phyloP scores from a whole-genome alignment of 2,113 vertebrate genomes.

The Pygathrix nemaeus region DNA sequence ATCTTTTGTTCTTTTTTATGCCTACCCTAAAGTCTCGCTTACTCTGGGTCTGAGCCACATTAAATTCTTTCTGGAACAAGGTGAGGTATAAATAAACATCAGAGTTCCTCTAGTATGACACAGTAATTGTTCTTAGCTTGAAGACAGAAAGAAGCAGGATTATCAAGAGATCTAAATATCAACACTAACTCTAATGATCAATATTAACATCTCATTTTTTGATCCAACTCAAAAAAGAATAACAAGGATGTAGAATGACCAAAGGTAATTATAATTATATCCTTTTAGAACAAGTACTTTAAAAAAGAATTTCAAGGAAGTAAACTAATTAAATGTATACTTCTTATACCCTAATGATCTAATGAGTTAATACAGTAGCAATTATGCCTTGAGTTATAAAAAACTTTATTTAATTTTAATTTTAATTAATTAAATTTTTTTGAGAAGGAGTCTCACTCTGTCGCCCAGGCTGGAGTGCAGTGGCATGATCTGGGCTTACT shows the following conservation, averaged over 20 bases:
- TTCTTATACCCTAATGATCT: not conserved
- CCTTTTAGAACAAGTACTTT: not conserved
- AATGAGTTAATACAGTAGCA: not conserved
- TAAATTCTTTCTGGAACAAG: constrained; percentile 56
- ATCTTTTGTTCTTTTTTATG: constrained; percentile 45
- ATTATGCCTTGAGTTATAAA: not conserved
- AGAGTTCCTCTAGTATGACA: constrained; percentile 29
- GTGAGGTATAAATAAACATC: constrained; percentile 49
- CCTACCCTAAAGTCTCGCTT: constrained; percentile 27
- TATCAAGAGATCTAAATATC: constrained; percentile 6
- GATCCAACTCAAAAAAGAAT: not conserved
- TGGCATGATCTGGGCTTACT: too few relatives aligned
- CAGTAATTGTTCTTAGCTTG: not conserved
- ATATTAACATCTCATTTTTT: not conserved
- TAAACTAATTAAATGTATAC: not conserved
- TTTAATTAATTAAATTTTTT: too few relatives aligned
- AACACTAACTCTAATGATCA: not conserved
- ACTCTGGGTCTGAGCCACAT: not conserved
- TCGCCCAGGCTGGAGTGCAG: too few relatives aligned
- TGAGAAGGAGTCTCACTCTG: too few relatives aligned
- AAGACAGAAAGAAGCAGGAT: not conserved
- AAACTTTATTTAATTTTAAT: not conserved
- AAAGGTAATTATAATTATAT: not conserved
- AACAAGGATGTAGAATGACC: not conserved
- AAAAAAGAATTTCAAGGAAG: not conserved